Base-by-base conservation (phyloP, 2,797 vertebrate species). In the Bucorvus abyssinicus region DNA sequence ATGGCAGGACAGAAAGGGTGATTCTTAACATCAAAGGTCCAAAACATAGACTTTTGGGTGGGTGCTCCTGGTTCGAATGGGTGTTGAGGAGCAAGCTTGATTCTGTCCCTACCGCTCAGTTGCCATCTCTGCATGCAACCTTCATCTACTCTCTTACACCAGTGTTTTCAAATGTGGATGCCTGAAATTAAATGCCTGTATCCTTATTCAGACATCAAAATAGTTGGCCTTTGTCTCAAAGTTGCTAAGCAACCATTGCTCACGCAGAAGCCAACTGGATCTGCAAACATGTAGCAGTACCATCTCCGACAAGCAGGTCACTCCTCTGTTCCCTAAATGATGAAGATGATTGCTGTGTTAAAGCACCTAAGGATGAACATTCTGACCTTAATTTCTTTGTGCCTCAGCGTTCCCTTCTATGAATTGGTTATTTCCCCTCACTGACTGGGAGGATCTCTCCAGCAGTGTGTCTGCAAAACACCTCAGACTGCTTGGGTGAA, bases 201-300 rank as follows among this genome's bases (percentile, higher is more conserved):
- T 22, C 47, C 19, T 49, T 49, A 22, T 84, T 78, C 73, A 93
- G 65, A 55, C n/a, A 84, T 75, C 80, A 75, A 79, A 91, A 93
- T 69, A 89, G 8, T 38, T 91, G 82, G 69, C 70, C 79, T 83
- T 84, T 21, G 2, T 75, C 61, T 85, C 55, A 78, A 94, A 96
- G 85, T 91, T 96, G 93, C 95, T 93, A 95, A 93, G 95, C 88
- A 97, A 94, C 91, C 63, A 40, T 18, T 45, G 65, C 80, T 94
- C 1, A 0, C 9, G 6, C 14, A 0, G 0, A 22, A 91, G 44
- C 10, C 1, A 12, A 73, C 0, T 0, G 75, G 63, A 87, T 81
- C 55, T 12, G 20, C 38, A 76, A 89, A 69, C 49, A 36, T 0
- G 0, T 19, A 23, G 29, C 0, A 1, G 40, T 47, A 73, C 30